Base-by-base conservation (phyloP, 2,888 invertebrate species). In the Tromatobia lineatoria region DNA sequence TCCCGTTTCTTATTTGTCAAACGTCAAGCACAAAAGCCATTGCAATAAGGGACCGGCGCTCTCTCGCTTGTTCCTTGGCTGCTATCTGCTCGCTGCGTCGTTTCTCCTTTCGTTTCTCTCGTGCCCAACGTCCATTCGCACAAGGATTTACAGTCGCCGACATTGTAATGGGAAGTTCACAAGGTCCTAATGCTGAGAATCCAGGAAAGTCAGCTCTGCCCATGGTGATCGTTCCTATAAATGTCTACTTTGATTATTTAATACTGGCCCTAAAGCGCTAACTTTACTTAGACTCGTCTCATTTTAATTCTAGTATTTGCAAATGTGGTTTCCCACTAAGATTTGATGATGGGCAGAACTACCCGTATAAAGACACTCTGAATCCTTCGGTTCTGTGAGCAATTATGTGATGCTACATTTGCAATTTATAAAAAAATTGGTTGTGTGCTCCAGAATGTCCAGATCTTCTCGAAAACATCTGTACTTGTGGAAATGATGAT, bases 1-100 rank as follows among this genome's bases (percentile, higher is more conserved):
- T 91, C 92, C 91, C 91, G 91, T 92, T 93, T 93, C 93, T 93
- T 93, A 93, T 93, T 93, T 93, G 93, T 93, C 93, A 93, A 93
- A 93, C 93, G 93, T 93, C 93, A 93, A 90, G 90, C 89, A 89
- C 90, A 91, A 91, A 92, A 90, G 88, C 91, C 85, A 78, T 83
- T 83, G 82, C 85, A 80, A 86, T 87, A 89, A 90, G 90, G 90
- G 90, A 91, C 87, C 89, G 80, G 74, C 42, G 73, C 59, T 74
- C 78, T 78, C 64, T 64, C 75, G 61, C 50, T 75, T 34, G 64
- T 75, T 64, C 64, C 52, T 64, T 38, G 34, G 23, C 45, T 20
- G 47, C 47, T 69, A 67, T 54, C 42, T n/a, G 57, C 11, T 57
- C 73, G 45, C 13, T 59, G 25, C 42, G 29, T 29, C 73, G 45